Evolutionary conservation across 2,113 vertebrate species (phyloP), one percentile per base, ranked within the genome.

Genomic region (Corythoichthys haematopterus): DNA sequence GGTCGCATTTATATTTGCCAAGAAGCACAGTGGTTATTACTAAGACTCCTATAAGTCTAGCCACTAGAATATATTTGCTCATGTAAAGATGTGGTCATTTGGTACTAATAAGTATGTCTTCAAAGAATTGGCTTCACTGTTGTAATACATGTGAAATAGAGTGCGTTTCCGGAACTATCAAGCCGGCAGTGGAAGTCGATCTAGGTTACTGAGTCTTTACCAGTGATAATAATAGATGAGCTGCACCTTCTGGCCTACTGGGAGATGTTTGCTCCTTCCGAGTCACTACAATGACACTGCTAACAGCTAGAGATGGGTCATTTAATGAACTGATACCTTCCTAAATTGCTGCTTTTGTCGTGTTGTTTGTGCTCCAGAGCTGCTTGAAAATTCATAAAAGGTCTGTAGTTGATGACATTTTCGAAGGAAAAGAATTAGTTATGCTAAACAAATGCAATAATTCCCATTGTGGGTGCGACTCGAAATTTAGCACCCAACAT

Each of bases 171-270:
- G 45, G 28, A 46, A 46, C 60, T 33, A 46, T 20, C n/a, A 33
- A 33, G 10, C 20, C 5, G 36, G 38, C 38, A 28, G n/a, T 7
- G 60, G n/a, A n/a, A 62, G 40, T 62, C 20, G 12, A 62, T 62
- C 60, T 62, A 45, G 60, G 60, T 62, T 62, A 46, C 38, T 28
- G 60, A 46, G 40, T 62, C 60, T 62, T 62, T 62, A 46, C 43
- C 60, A 62, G 60, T 33, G 60, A 62, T 62, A 46, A 62, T 62
- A 62, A 62, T 62, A 46, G 60, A 62, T 62, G 60, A 62, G 60
- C 60, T 46, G 20, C 43, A 62, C 60, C 40, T 62, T 43, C 60
- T 62, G 60, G 40, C 40, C 60, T 46, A 62, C 60, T 46, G 60
- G 60, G 60, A 62, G 37, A 43, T 62, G 60, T 61, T 61, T 45